These are phyloP conservation scores for Rhagonycha fulva DNA, from an alignment of 2,888 invertebrate genomes.

Conservation along the genomic window DNA sequence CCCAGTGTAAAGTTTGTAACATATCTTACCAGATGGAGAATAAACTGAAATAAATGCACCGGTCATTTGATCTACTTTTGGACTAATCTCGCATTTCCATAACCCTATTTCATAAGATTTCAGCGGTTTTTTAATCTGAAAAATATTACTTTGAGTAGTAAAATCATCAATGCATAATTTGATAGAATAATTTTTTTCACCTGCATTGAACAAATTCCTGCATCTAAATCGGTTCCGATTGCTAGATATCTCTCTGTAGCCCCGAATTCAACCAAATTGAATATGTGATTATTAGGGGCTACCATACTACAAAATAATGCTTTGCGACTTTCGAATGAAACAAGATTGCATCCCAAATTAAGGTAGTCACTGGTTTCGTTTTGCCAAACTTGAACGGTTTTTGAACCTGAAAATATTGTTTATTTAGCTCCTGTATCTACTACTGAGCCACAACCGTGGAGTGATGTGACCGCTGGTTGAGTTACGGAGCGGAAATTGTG, in stretches of 20 bases:
- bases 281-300: background rate
- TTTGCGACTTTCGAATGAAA: background rate
- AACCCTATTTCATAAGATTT: conserved; percentile 24
- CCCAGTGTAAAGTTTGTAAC: background rate
- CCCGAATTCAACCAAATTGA: background rate
- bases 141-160: background rate
- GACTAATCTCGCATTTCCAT: conserved; percentile 29
- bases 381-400: conserved; percentile 10
- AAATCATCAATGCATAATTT: no score
- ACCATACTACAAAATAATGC: background rate
- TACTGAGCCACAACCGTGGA: no score
- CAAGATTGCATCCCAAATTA: conserved; percentile 25
- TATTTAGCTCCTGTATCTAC: background rate
- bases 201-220: background rate
- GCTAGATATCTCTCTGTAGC: background rate
- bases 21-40: background rate
- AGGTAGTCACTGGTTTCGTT: conserved; percentile 14
- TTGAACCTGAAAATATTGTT: background rate
- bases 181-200: background rate
- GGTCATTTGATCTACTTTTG: background rate
- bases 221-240: background rate
- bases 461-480: no score
- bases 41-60: conserved; percentile 16
- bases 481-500: no score
- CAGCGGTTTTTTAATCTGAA: conserved; percentile 30